A percentile compares a stretch with the other conserved stretches of the same genome.
Conservation (phyloP, 1,140 invertebrate genomes). For the Cydia fagiglandana region DNA sequence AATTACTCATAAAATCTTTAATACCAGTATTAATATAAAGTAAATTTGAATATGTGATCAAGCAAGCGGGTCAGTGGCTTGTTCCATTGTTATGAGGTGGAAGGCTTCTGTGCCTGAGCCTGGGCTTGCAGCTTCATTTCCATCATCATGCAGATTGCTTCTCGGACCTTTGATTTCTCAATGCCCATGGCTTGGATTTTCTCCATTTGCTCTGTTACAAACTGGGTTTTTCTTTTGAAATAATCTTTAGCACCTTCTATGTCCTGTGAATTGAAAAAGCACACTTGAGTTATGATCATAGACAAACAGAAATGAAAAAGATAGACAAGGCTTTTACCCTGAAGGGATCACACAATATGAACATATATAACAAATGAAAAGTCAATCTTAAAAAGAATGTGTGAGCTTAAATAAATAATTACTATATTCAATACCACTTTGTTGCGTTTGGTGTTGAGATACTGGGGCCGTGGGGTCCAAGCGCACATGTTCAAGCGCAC, state of each 20-base stretch:
- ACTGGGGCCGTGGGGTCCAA: too few relatives aligned
- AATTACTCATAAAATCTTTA: not conserved
- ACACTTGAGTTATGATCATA: too few relatives aligned
- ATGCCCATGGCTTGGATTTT: constrained; percentile 92
- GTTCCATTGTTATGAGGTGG: constrained; percentile 64
- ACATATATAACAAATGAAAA: too few relatives aligned
- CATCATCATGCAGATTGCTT: constrained; percentile 86
- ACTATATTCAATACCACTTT: too few relatives aligned
- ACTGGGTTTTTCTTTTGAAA: constrained; percentile 94
- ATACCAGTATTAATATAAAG: constrained; percentile 16
- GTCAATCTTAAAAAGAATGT: too few relatives aligned
- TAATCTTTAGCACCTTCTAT: constrained; percentile 92
- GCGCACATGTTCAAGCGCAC: too few relatives aligned
- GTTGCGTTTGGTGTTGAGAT: too few relatives aligned
- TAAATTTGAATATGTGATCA: constrained; percentile 26
- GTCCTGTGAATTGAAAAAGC: constrained; percentile 76
- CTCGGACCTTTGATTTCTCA: constrained; percentile 92
- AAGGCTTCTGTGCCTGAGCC: constrained; percentile 59
- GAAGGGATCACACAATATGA: too few relatives aligned
- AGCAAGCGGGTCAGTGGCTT: not conserved
- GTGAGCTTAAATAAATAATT: too few relatives aligned
- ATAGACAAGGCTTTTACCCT: too few relatives aligned
- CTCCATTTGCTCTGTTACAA: constrained; percentile 96
- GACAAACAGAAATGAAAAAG: too few relatives aligned
- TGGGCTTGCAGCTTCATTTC: constrained; percentile 83